These are phyloP conservation scores for Tauraco erythrolophus DNA, from an alignment of 2,113 vertebrate genomes.

Conservation along the genomic window DNA sequence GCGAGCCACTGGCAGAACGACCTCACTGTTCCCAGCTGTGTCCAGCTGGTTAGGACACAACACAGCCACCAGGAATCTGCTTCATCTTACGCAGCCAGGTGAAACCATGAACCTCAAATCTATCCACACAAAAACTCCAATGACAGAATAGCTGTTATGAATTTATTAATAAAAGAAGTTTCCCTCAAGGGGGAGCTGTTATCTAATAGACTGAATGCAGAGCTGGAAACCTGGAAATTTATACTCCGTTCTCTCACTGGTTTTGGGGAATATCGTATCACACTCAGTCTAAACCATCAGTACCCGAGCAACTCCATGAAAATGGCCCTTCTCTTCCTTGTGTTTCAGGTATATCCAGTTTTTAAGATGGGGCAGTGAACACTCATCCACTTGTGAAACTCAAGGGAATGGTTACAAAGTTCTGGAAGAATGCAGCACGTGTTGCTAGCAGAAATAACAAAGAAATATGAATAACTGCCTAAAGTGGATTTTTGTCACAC, in stretches of 20 bases:
- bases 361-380: background rate
- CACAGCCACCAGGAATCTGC: background rate
- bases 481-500: background rate
- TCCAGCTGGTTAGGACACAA: background rate
- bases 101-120: background rate
- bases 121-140: background rate
- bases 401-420: background rate
- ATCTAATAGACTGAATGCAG: background rate
- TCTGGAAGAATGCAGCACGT: background rate
- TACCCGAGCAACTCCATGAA: background rate
- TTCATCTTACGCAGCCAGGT: background rate
- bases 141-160: accelerated
- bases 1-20: background rate
- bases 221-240: background rate
- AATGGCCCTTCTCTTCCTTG: background rate
- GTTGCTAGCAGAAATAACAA: background rate
- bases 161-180: background rate
- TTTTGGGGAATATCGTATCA: background rate
- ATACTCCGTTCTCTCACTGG: background rate
- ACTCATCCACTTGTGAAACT: background rate
- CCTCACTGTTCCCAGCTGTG: background rate
- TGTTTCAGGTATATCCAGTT: background rate
- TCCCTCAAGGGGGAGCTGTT: constrained; percentile 68
- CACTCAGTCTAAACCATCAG: background rate
- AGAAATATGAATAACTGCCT: background rate